Percentiles rank a stretch among this genome's conserved stretches.
Evolutionary conservation across 2,113 vertebrate genomes (phyloP).

Genomic region (Melospiza melodia): DNA sequence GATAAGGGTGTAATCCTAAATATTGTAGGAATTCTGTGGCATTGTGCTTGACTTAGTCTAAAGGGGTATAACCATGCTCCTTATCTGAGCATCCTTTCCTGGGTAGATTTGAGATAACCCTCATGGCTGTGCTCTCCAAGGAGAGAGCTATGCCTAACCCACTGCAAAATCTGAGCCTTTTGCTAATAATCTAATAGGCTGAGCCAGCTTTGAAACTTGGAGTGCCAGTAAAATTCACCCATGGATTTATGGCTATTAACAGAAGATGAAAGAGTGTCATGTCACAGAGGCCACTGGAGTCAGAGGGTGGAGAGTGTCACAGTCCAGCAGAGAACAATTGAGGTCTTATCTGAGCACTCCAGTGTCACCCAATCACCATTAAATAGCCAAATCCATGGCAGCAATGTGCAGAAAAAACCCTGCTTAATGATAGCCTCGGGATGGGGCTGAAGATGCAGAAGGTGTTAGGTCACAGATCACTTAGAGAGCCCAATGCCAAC

Average conservation of each 20-base stretch:
- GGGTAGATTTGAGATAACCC: neutral
- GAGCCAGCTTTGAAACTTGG: neutral
- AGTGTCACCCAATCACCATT: neutral
- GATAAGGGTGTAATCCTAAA: constrained; percentile 9
- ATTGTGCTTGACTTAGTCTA: neutral
- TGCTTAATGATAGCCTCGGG: neutral
- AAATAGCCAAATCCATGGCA: neutral
- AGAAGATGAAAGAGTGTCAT: neutral
- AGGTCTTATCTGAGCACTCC: neutral
- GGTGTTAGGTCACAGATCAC: neutral
- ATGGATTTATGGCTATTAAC: neutral
- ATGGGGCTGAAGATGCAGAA: neutral
- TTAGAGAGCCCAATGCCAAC: neutral
- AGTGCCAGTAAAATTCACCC: neutral
- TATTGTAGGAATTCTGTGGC: constrained; percentile 31
- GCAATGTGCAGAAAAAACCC: neutral
- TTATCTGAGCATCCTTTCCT: neutral
- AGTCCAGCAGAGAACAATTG: neutral
- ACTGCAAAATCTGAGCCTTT: neutral
- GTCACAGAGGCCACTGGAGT: neutral
- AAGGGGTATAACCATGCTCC: neutral
- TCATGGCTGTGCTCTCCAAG: neutral
- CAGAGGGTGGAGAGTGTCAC: neutral
- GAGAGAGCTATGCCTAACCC: neutral
- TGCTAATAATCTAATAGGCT: neutral